Evolutionary conservation across 2,797 vertebrate genomes (phyloP).

Genomic region (Neomorphus geoffroyi): DNA sequence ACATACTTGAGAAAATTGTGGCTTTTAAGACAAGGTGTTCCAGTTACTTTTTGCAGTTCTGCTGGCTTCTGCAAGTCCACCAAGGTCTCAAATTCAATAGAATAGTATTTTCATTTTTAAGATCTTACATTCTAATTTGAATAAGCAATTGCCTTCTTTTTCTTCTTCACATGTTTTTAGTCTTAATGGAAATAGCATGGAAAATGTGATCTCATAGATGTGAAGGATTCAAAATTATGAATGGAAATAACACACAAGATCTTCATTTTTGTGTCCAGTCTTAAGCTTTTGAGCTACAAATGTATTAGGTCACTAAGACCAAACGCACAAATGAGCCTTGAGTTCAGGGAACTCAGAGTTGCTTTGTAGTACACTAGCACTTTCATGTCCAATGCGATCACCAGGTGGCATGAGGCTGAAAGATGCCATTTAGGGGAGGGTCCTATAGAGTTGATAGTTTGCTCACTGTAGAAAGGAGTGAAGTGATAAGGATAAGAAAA

Average conservation of each 20-base stretch:
- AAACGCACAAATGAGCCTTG: background rate
- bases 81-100: background rate
- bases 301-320: background rate
- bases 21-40: background rate
- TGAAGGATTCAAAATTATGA: background rate
- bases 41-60: background rate
- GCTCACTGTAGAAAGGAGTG: background rate
- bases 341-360: background rate
- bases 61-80: background rate
- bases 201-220: background rate
- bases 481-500: background rate
- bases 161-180: background rate
- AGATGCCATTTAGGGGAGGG: background rate
- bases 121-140: background rate
- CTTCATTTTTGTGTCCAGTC: background rate
- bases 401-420: background rate
- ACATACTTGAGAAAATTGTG: background rate
- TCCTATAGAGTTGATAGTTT: background rate
- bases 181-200: background rate
- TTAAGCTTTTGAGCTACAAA: background rate
- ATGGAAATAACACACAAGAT: background rate
- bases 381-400: background rate
- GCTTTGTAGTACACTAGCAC: background rate
- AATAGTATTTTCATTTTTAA: background rate
- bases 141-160: background rate